Percentiles rank a stretch among this genome's conserved stretches.
phyloP scores from a whole-genome alignment of 2,797 vertebrate species.

The Zenarchopterus dispar region DNA sequence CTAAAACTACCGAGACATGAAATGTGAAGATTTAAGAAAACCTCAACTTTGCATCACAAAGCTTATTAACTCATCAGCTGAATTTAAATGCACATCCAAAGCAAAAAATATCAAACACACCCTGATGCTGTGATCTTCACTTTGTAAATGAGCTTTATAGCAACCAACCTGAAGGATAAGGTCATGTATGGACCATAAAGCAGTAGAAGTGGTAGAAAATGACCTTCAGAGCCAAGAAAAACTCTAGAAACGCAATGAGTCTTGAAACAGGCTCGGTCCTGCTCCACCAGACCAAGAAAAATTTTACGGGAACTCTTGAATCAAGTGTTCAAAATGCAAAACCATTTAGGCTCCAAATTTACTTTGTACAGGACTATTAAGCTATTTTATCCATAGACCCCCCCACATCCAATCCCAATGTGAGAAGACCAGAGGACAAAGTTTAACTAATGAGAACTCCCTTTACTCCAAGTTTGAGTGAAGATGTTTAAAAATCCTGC shows the following conservation, averaged over 20 bases:
- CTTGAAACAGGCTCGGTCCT: slow-evolving; percentile 30
- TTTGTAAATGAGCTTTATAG: neutral
- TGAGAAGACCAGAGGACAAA: too few species aligned
- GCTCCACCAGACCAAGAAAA: slow-evolving; percentile 13
- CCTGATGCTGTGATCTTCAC: neutral
- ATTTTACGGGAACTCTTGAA: neutral
- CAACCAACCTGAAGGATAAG: neutral
- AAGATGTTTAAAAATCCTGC: too few species aligned
- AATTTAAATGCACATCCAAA: slow-evolving; percentile 16
- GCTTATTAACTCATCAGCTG: neutral
- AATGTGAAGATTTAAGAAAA: neutral
- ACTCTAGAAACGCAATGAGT: slow-evolving; percentile 12
- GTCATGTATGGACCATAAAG: neutral
- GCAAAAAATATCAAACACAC: slow-evolving; percentile 10
- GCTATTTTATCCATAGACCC: too few species aligned
- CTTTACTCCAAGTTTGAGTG: too few species aligned
- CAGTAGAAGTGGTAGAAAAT: slow-evolving; percentile 12
- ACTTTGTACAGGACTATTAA: neutral
- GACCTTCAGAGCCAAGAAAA: slow-evolving; percentile 40
- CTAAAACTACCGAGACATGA: too few species aligned
- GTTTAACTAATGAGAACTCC: neutral
- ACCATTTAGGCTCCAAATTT: neutral
- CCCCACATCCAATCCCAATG: too few species aligned
- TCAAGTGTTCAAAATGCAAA: neutral
- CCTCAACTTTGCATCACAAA: slow-evolving; percentile 15